phyloP scores from a whole-genome alignment of 2,113 vertebrate species.

The Tenrec ecaudatus region DNA sequence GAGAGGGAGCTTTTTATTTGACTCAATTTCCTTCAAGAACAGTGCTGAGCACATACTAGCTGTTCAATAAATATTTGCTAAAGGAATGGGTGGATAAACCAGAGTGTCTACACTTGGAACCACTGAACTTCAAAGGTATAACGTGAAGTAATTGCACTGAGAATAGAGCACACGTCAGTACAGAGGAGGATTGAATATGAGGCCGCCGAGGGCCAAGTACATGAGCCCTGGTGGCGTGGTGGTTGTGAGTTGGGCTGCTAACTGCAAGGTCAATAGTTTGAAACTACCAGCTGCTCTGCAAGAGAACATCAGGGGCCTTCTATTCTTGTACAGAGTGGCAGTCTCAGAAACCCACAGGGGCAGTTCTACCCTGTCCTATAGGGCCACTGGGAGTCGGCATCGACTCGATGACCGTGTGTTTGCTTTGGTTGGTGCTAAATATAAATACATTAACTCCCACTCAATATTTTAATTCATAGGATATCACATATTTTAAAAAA shows the following conservation, averaged over 20 bases:
- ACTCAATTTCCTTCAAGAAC: neutral
- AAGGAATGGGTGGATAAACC: neutral
- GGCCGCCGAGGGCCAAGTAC: neutral
- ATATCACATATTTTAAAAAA: neutral
- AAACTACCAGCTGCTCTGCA: too few relatives aligned
- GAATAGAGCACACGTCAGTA: neutral
- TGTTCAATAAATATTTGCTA: neutral
- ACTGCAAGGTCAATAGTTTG: too few relatives aligned
- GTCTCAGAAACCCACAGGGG: too few relatives aligned
- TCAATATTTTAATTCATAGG: slow-evolving; percentile 16
- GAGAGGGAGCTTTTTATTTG: neutral
- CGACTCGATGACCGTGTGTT: too few relatives aligned
- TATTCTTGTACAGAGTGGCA: too few relatives aligned
- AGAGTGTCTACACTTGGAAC: neutral
- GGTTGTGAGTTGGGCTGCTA: too few relatives aligned
- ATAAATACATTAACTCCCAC: neutral
- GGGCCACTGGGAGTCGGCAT: too few relatives aligned
- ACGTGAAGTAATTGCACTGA: neutral
- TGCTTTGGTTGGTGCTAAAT: neutral
- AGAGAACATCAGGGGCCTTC: too few relatives aligned
- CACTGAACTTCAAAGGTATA: neutral
- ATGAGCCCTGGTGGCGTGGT: too few relatives aligned
- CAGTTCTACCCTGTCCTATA: too few relatives aligned
- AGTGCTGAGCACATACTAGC: neutral
- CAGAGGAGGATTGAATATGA: neutral